Base-by-base conservation (phyloP, 2,888 invertebrate species). In the Catocala nupta region DNA sequence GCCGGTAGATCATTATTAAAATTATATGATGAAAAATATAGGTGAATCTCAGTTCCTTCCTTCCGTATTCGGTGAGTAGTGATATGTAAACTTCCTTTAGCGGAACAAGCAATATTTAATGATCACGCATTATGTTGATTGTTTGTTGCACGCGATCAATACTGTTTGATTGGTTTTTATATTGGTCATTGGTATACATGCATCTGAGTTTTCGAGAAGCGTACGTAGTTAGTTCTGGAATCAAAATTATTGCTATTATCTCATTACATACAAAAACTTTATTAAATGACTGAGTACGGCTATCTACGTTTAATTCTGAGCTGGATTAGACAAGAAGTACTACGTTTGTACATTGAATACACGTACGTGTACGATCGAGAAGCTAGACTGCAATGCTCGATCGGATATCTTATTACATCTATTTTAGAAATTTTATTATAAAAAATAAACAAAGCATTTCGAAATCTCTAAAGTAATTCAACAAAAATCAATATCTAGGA, bases 1-100 rank as follows among this genome's bases (percentile, higher is more conserved):
- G 13, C 16, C 5, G 25, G 25, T 8, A 34, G n/a, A 47, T 47
- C 6, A 39, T 5, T 1, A 45, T 47, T 5, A 10, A 34, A 53
- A 43, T 54, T 13, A 25, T 44, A 42, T 43, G 12, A 63, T 61
- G 60, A 63, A 59, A 64, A 52, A 8, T 50, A 51, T 63, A 52
- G 44, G 49, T 59, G 64, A 52, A 55, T 65, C 65, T 57, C 34
- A 59, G 55, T 65, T 69, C 52, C 54, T 65, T 69, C 52, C 54
- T 77, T 77, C 78, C 77, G 77, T 51, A 52, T 77, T 70, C 78
- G 78, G 67, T 63, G 52, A 53, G 66, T 65, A 62, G 56, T 61
- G 49, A 60, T 75, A 48, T 45, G 9, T 68, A 61, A 55, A 67
- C 68, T 77, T 74, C 68, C 70, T 65, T 45, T 47, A 52, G 62